Conservation (phyloP, 2,113 vertebrate genomes). For the Actinemys pallida region DNA sequence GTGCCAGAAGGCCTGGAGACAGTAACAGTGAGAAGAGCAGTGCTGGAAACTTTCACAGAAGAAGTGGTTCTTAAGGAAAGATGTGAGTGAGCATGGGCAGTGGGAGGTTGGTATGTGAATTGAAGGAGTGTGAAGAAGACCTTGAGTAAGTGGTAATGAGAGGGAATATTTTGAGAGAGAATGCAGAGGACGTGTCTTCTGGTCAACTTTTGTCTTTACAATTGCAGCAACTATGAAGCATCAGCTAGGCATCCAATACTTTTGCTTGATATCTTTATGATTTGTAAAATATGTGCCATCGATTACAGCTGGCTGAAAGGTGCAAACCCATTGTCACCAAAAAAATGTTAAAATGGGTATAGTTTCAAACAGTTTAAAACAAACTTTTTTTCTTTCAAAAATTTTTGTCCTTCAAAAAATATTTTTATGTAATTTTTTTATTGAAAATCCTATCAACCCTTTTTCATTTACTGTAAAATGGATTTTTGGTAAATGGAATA, state of each 20-base stretch:
- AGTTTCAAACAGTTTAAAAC: background rate
- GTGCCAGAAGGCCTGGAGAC: slow-evolving; percentile 19
- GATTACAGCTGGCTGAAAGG: background rate
- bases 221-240: background rate
- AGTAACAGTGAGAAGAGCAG: slow-evolving; percentile 31
- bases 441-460: background rate
- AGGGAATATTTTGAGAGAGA: background rate
- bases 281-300: background rate
- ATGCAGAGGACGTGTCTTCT: background rate
- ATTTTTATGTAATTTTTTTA: background rate
- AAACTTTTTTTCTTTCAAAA: background rate
- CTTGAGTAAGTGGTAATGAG: background rate
- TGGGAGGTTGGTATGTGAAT: background rate
- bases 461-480: background rate
- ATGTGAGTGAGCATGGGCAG: background rate
- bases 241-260: background rate
- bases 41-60: slow-evolving; percentile 52
- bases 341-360: background rate
- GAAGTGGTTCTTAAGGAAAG: slow-evolving; percentile 26
- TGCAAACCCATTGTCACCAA: background rate
- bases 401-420: background rate
- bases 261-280: background rate
- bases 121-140: background rate
- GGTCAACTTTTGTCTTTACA: background rate
- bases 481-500: background rate